Conservation (phyloP, 2,888 invertebrate species). For the Ichneumoninae sp. region DNA sequence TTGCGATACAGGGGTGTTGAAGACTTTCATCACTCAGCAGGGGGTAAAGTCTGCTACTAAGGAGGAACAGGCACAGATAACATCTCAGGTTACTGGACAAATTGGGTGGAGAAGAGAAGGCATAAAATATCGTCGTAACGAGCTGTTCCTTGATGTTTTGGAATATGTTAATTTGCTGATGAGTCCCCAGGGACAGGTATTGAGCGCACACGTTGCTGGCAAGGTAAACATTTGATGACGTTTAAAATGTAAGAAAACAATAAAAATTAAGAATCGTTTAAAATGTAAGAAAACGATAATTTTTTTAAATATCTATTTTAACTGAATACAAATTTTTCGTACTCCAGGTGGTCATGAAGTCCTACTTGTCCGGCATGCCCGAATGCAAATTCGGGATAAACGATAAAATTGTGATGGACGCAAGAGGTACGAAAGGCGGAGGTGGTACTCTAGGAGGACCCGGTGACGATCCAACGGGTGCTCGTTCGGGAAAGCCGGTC, state of each 20-base stretch:
- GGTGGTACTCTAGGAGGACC: conserved; percentile 86
- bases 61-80: conserved; percentile 99
- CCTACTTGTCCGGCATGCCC: conserved; percentile 99
- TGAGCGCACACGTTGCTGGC: conserved; percentile 99
- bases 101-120: conserved; percentile 99
- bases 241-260: background rate
- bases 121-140: conserved; percentile 99
- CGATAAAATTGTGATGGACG: conserved; percentile 99
- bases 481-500: conserved; percentile 97
- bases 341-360: conserved; percentile 97
- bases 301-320: conserved; percentile 26
- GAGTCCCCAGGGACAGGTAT: conserved; percentile 99
- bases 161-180: conserved; percentile 99
- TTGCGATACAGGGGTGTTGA: conserved; percentile 99
- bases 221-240: conserved; percentile 85
- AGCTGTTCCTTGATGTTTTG: conserved; percentile 98
- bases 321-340: conserved; percentile 6
- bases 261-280: background rate
- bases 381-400: conserved; percentile 99
- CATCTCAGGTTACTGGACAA: conserved; percentile 98
- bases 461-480: conserved; percentile 88
- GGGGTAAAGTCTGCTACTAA: conserved; percentile 99
- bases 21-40: conserved; percentile 99
- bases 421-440: conserved; percentile 91
- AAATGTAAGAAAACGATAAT: background rate